Base-by-base conservation (phyloP, 53 echinoderm and acorn worm species). In the Antedon mediterranea region DNA sequence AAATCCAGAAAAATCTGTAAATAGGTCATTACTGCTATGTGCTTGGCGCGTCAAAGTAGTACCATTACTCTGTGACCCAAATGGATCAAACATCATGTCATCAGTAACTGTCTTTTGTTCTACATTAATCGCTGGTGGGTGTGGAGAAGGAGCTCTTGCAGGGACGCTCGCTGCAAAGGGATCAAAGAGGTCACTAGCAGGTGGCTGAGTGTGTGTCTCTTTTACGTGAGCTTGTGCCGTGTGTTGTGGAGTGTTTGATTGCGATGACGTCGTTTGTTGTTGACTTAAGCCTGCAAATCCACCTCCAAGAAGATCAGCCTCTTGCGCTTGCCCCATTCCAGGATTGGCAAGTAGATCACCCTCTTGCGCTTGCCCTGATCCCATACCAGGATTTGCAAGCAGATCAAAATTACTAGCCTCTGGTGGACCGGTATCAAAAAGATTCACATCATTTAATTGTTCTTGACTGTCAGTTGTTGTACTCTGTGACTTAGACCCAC, bases 401-500 rank as follows among this genome's bases (percentile, higher is more conserved):
- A 98, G 81, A 72, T 98, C 90, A 20, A 98, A 76, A 74, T 98
- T 93, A 34, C 84, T 90, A 4, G 90, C 86, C 32, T 89, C 86
- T 27, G 73, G 73, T 1, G 73, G 76, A 32, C 87, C 89, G 74
- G 72, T 34, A 78, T 70, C 83, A 28, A 76, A 33, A 5, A 76
- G 34, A 33, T 76, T 76, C 23, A 76, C 11, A 0, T 76, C 76
- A 32, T 76, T 57, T 57, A 57, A 57, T 57, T 57, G 57, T 57
- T 57, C 57, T 57, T 57, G 57, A 23, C 57, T 57, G 28, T 81
- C 34, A 71, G 15, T 82, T 74, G 28, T 0, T 23, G 37, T 78
- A 3, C 37, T 29, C 4, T 34, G 13, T 34, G 71, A 73, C 57
- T 81, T 34, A 23, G 73, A 34, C 8, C 80, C 80, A 72, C 87